These are phyloP conservation scores for Ichneumoninae sp. DNA, from an alignment of 2,888 invertebrate genomes.

Conservation along the genomic window DNA sequence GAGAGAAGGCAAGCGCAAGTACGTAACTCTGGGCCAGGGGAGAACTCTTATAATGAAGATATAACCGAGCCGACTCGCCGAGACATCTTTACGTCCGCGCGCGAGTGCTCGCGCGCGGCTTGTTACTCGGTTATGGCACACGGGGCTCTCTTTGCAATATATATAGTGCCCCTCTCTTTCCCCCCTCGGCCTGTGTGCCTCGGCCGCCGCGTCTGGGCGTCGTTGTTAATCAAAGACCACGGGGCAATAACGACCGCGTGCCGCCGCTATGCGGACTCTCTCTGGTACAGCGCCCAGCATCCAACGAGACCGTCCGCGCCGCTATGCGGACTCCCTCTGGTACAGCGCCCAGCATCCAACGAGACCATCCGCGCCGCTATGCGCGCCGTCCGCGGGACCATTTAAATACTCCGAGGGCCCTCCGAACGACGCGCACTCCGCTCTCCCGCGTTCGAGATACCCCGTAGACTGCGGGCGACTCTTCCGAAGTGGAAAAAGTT, in stretches of 20 bases:
- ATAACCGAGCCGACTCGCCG: slow-evolving; percentile 81
- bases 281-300: neutral
- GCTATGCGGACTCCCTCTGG: slow-evolving; percentile 17
- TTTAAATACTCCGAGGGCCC: slow-evolving; percentile 67
- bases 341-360: neutral
- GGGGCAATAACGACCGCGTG: slow-evolving; percentile 63
- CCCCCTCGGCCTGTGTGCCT: slow-evolving; percentile 27
- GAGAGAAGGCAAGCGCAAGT: slow-evolving; percentile 72
- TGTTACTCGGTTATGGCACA: slow-evolving; percentile 78
- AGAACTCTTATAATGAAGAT: slow-evolving; percentile 82
- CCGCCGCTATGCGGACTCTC: slow-evolving; percentile 29
- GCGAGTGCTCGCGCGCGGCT: slow-evolving; percentile 75
- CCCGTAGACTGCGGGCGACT: slow-evolving; percentile 25
- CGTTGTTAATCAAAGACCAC: slow-evolving; percentile 80
- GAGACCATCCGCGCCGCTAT: neutral
- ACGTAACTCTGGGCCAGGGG: slow-evolving; percentile 79
- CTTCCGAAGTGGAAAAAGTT: neutral
- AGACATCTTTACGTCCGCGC: slow-evolving; percentile 82
- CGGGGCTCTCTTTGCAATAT: slow-evolving; percentile 47
- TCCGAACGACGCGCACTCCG: slow-evolving; percentile 2
- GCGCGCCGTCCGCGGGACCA: slow-evolving; percentile 51
- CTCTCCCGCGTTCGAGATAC: slow-evolving; percentile 18
- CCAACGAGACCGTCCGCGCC: neutral
- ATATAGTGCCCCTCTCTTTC: slow-evolving; percentile 44
- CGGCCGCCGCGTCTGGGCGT: slow-evolving; percentile 68